phyloP scores from a whole-genome alignment of 30 jellyfish, hydroid and myxozoan genomes.

The Rhopilema esculentum region DNA sequence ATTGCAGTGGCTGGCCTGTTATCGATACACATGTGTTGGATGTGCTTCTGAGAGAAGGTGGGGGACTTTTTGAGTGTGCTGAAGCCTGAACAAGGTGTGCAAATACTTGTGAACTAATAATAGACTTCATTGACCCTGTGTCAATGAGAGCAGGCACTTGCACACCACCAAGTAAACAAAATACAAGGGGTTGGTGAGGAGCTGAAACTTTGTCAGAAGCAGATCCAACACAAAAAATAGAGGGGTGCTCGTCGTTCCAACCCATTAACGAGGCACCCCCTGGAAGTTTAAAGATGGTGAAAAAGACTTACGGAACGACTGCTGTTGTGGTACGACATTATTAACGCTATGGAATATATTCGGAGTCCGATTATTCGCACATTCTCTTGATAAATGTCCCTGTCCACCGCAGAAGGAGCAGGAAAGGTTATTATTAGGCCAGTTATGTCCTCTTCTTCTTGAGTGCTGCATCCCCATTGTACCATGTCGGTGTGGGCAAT shows the following conservation, averaged over 20 bases:
- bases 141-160: slow-evolving; percentile 19
- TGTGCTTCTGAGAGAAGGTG: slow-evolving; percentile 2
- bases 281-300: slow-evolving; percentile 10
- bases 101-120: slow-evolving; percentile 22
- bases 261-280: slow-evolving; percentile 40
- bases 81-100: slow-evolving; percentile 10
- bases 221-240: slow-evolving; percentile 10
- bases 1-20: slow-evolving; percentile 44
- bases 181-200: slow-evolving; percentile 9
- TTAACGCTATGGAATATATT: slow-evolving; percentile 3
- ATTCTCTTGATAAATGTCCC: slow-evolving; percentile 15
- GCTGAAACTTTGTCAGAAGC: slow-evolving; percentile 10
- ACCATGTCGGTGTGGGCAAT: slow-evolving; percentile 12
- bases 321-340: slow-evolving; percentile 4
- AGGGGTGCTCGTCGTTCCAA: slow-evolving; percentile 34
- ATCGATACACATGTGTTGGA: slow-evolving; percentile 14
- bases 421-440: slow-evolving; percentile 4
- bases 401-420: slow-evolving; percentile 12
- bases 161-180: slow-evolving; percentile 5
- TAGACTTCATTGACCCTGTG: slow-evolving; percentile 22
- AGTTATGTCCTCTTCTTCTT: background rate
- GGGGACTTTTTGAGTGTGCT: slow-evolving; percentile 14
- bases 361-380: slow-evolving; percentile 21
- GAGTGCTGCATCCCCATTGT: background rate
- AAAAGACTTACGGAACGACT: slow-evolving; percentile 9